These are phyloP conservation scores for Drosophila baimaii DNA, from an alignment of 1,140 invertebrate genomes.

Conservation along the genomic window DNA sequence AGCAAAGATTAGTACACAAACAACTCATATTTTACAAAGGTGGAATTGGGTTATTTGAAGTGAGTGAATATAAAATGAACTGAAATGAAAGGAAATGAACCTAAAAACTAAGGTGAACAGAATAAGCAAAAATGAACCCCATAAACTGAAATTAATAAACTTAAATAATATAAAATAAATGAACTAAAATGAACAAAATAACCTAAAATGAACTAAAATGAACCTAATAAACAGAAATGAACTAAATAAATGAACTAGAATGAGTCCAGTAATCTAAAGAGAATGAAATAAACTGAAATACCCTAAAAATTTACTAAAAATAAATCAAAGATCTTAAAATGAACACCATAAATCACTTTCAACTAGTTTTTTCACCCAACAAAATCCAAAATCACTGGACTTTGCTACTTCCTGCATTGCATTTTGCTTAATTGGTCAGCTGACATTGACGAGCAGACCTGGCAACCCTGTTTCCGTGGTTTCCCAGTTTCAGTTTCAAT, in stretches of 20 bases:
- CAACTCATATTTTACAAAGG: neutral
- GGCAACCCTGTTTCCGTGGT: constrained; percentile 43
- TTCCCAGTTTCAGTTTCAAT: constrained; percentile 40
- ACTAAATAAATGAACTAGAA: too few relatives aligned
- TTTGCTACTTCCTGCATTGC: constrained; percentile 25
- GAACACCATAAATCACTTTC: neutral
- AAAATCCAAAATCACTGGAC: neutral
- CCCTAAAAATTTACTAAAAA: too few relatives aligned
- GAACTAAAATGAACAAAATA: neutral
- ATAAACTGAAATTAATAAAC: too few relatives aligned
- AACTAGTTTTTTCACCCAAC: neutral
- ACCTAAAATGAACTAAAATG: neutral
- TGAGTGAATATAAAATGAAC: neutral
- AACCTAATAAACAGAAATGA: neutral
- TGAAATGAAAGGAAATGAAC: neutral
- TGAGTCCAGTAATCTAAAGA: too few relatives aligned
- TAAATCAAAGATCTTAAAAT: neutral
- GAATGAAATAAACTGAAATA: too few relatives aligned
- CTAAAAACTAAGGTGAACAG: too few relatives aligned
- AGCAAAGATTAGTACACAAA: neutral
- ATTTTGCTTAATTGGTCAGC: constrained; percentile 26
- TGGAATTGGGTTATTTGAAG: neutral
- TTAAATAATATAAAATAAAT: neutral
- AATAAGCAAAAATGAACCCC: neutral
- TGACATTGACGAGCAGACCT: constrained; percentile 46